phyloP scores from a whole-genome alignment of 2,888 invertebrate genomes.

The Trachelus tabidus region DNA sequence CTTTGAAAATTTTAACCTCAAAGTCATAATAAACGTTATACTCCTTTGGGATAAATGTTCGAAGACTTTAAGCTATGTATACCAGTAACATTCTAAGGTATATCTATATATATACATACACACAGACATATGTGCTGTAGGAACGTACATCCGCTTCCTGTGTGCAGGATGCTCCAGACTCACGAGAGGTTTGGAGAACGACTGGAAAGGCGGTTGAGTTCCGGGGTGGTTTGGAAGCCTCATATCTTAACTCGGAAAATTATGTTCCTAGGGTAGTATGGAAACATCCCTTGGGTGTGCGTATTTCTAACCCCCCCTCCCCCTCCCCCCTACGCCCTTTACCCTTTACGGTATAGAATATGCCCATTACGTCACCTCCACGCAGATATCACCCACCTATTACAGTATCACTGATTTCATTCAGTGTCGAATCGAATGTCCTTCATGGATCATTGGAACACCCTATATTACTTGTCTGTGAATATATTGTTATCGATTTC shows the following conservation, averaged over 20 bases:
- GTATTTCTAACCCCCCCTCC: slow-evolving; percentile 3
- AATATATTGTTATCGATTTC: too few species aligned
- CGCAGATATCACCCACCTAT: background rate
- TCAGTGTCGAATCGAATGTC: too few species aligned
- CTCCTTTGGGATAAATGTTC: too few species aligned
- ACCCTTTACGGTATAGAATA: background rate
- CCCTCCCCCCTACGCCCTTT: background rate
- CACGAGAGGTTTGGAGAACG: slow-evolving; percentile 7
- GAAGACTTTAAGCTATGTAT: slow-evolving; percentile 16
- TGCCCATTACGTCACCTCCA: background rate
- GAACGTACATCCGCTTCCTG: slow-evolving; percentile 20
- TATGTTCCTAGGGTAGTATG: slow-evolving; percentile 4
- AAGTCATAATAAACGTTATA: too few species aligned
- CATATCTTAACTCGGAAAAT: slow-evolving; percentile 15
- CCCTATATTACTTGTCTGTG: too few species aligned
- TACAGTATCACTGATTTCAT: too few species aligned
- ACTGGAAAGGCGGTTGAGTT: background rate
- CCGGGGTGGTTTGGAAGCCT: slow-evolving; percentile 4
- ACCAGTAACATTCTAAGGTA: background rate
- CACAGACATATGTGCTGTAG: slow-evolving; percentile 3
- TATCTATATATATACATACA: background rate
- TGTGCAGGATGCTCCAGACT: background rate
- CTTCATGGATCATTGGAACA: too few species aligned
- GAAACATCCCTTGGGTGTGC: slow-evolving; percentile 1
- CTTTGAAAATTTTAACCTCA: background rate